Conservation (phyloP, 2,888 invertebrate species). For the Anoplius nigerrimus region DNA sequence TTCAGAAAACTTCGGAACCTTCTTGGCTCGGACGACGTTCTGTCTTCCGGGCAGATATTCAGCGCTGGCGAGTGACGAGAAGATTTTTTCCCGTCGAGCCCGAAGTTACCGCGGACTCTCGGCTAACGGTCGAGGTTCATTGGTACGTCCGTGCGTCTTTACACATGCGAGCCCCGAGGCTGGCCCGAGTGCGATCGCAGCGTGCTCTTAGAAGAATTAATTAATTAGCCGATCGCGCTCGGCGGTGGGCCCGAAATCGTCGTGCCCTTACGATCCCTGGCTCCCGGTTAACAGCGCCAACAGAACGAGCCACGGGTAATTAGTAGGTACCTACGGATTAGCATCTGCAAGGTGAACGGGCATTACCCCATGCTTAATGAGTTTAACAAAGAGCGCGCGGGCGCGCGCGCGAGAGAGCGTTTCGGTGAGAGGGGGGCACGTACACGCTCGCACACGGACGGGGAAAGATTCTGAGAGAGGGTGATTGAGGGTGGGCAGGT, state of each 20-base stretch:
- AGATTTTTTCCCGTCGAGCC: too few species aligned
- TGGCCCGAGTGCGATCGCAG: too few species aligned
- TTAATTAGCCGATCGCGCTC: constrained; percentile 68
- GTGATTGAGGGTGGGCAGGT: constrained; percentile 1
- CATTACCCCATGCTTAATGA: constrained; percentile 67
- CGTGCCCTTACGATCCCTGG: constrained; percentile 34
- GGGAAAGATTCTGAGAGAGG: too few species aligned
- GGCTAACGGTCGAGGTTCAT: background rate
- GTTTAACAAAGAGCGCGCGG: constrained; percentile 29
- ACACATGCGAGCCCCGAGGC: too few species aligned
- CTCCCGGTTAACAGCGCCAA: constrained; percentile 41
- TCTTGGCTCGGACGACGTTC: too few species aligned
- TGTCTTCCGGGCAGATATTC: too few species aligned
- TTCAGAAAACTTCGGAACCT: too few species aligned
- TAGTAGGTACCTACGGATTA: constrained; percentile 68
- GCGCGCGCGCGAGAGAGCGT: constrained; percentile 9
- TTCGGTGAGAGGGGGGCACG: constrained; percentile 12
- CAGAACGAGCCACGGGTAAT: constrained; percentile 65
- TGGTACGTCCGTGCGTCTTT: too few species aligned
- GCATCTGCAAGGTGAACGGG: constrained; percentile 65
- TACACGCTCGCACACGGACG: too few species aligned
- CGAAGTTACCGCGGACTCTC: too few species aligned
- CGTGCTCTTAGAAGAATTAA: constrained; percentile 64
- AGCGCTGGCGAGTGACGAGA: too few species aligned
- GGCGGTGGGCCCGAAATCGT: constrained; percentile 60